Evolutionary conservation across 2,888 invertebrate genomes (phyloP), one percentile per base, ranked within the genome.

Genomic region (Caenorhabditis sp.): DNA sequence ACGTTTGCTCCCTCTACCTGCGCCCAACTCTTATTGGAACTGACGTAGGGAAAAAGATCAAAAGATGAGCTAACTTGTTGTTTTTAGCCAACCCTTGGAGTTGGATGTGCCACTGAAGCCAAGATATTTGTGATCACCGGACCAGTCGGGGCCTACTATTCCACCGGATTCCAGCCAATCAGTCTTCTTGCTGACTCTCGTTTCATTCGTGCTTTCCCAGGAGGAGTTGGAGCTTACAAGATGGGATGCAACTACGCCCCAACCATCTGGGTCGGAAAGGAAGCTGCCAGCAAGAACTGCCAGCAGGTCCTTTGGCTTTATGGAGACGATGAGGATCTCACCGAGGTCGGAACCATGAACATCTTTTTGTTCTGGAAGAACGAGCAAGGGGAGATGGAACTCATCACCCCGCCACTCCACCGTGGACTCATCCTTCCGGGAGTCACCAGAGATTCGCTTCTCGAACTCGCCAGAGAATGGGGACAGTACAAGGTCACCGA

Each of bases 271-370:
- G 90, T 93, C 15, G 93, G 94, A 88, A 92, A 92, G 71, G 89
- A 96, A 91, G 95, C 95, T 61, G 94, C 95, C 90, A 95, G 96
- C 0, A 93, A 94, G 89, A 96, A 96, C 0, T 81, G 78, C 67
- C 80, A 80, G 62, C 83, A 88, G 74, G 98, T 90, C 8, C 92
- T 99, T 70, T 99, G 99, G 99, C 93, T 99, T 50, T 97, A 95
- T 91, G 98, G 98, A 2, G 95, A 96, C 0, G 95, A 98, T 90
- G 95, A 96, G 1, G 95, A 98, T 90, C 95, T 97, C 91, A 98
- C 99, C 0, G 99, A 99, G 94, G 97, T 96, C 56, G 99, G 99
- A 67, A 96, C 98, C 15, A 99, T 99, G 99, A 99, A 99, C 92
- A 95, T 99, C 69, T 98, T 98, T 92, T 94, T 97, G 92, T 95